Evolutionary conservation across 1,140 invertebrate species (phyloP).

Genomic region (Scaptomyza pallida): DNA sequence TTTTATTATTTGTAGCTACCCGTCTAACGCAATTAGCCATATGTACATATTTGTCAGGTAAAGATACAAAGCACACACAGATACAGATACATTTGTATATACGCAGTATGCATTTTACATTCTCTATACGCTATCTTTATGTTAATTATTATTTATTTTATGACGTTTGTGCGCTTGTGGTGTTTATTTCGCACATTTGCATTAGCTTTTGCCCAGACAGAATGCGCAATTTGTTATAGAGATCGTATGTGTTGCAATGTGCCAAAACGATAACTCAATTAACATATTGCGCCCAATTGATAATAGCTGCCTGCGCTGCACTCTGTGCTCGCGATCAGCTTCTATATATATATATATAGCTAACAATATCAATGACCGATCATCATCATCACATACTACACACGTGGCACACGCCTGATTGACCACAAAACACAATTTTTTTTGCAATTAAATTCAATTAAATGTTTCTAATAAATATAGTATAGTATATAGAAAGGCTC

Average conservation of each 20-base stretch:
- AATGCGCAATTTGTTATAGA: constrained; percentile 55
- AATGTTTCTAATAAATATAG: constrained; percentile 35
- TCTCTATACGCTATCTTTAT: not conserved
- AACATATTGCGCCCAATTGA: constrained; percentile 32
- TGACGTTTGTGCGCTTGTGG: constrained; percentile 51
- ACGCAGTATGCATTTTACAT: constrained; percentile 32
- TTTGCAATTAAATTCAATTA: constrained; percentile 56
- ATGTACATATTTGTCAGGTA: constrained; percentile 37
- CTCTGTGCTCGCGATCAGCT: constrained; percentile 2
- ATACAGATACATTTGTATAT: not conserved
- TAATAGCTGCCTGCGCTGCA: too few relatives aligned
- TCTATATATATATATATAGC: not conserved
- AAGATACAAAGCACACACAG: constrained; percentile 10
- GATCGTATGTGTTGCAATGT: constrained; percentile 25
- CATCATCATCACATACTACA: not conserved
- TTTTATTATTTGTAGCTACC: not conserved
- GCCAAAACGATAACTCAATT: constrained; percentile 44
- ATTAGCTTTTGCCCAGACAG: constrained; percentile 25
- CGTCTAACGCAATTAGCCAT: constrained; percentile 22
- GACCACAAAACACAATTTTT: constrained; percentile 9
- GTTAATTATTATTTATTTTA: constrained; percentile 34
- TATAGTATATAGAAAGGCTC: not conserved
- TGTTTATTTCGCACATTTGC: too few relatives aligned
- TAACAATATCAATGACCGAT: constrained; percentile 34
- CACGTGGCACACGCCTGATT: constrained; percentile 61